Conservation (phyloP, 1,140 invertebrate species). For the Hetaerina americana region DNA sequence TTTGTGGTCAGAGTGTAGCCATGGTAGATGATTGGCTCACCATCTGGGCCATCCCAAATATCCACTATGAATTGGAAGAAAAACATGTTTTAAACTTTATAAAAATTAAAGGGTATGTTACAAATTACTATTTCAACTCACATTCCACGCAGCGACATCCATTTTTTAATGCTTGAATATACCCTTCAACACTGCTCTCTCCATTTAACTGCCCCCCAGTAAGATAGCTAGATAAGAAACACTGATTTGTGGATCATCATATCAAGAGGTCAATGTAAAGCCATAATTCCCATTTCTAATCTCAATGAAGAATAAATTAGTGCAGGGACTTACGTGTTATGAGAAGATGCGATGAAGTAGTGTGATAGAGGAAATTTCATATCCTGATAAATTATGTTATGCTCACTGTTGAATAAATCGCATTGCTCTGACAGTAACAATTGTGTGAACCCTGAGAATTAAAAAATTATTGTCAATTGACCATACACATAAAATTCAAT, state of each 20-base stretch:
- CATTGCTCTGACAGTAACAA: slow-evolving; percentile 28
- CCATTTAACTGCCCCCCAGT: slow-evolving; percentile 41
- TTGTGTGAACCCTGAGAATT: slow-evolving; percentile 26
- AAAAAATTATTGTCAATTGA: background rate
- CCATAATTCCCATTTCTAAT: background rate
- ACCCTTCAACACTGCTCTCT: slow-evolving; percentile 40
- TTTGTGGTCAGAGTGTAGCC: slow-evolving; percentile 42
- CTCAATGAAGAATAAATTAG: background rate
- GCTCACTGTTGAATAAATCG: slow-evolving; percentile 27
- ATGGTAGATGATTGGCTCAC: slow-evolving; percentile 41
- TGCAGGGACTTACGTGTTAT: slow-evolving; percentile 40
- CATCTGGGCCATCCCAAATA: slow-evolving; percentile 43
- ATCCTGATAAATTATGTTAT: slow-evolving; percentile 37
- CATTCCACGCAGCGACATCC: slow-evolving; percentile 38
- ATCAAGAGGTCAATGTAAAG: no score
- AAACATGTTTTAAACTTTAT: background rate
- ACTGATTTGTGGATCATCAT: no score
- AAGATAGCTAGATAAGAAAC: slow-evolving; percentile 29
- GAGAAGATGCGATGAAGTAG: slow-evolving; percentile 51
- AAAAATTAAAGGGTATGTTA: background rate
- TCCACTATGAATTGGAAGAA: slow-evolving; percentile 41
- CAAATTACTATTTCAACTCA: slow-evolving; percentile 12
- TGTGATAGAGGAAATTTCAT: slow-evolving; percentile 46
- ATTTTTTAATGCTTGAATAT: slow-evolving; percentile 31
- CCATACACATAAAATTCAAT: slow-evolving; percentile 1